A percentile compares a stretch with the other conserved stretches of the same genome.
Conservation (phyloP, 2,888 invertebrate genomes). For the Mesorhabditis belari region DNA sequence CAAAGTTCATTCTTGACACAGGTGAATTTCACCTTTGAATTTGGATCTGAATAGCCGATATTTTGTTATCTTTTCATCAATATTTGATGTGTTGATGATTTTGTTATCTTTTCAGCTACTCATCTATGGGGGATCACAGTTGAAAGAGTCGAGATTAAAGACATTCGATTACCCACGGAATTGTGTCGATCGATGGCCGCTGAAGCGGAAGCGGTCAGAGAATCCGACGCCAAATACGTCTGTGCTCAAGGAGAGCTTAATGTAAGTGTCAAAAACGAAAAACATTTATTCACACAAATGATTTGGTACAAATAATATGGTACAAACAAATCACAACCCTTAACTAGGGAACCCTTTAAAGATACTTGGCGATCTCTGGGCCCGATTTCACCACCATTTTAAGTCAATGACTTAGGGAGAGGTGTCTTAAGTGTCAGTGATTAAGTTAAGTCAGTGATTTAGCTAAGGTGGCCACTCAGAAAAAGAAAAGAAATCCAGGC, state of each 20-base stretch:
- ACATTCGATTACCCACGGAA: slow-evolving; percentile 41
- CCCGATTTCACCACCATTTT: too few species aligned
- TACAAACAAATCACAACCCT: too few species aligned
- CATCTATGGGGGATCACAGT: slow-evolving; percentile 45
- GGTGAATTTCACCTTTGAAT: slow-evolving; percentile 21
- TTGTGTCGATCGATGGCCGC: slow-evolving; percentile 41
- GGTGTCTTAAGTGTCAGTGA: too few species aligned
- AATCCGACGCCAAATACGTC: slow-evolving; percentile 43
- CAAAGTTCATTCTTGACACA: slow-evolving; percentile 49
- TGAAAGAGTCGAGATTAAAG: slow-evolving; percentile 48
- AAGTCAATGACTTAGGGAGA: too few species aligned
- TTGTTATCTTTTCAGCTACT: slow-evolving; percentile 23
- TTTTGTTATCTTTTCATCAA: not conserved
- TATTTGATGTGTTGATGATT: not conserved
- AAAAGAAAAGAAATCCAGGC: too few species aligned
- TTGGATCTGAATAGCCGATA: not conserved
- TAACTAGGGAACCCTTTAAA: too few species aligned
- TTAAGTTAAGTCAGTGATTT: too few species aligned
- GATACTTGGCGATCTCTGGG: too few species aligned
- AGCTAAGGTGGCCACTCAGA: too few species aligned
- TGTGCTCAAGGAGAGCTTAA: slow-evolving; percentile 35
- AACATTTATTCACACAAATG: too few species aligned
- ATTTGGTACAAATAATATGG: too few species aligned
- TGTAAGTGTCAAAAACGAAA: too few species aligned
- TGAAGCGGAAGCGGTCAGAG: slow-evolving; percentile 44